Evolutionary conservation across 2,797 vertebrate species (phyloP).

Genomic region (Nyctibius grandis): DNA sequence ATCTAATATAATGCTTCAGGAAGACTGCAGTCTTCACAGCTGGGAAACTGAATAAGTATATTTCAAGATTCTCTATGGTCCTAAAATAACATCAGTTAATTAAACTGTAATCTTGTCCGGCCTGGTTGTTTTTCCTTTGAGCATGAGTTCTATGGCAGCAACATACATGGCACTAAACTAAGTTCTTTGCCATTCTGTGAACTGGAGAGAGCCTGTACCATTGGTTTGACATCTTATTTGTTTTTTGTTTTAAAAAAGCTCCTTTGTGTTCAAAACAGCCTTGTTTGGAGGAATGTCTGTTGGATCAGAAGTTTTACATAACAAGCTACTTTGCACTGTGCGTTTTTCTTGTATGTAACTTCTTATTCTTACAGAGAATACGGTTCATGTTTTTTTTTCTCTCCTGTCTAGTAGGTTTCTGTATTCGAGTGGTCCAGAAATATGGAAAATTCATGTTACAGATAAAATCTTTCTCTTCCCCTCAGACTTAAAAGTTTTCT

Average conservation of each 20-base stretch:
- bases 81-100: background rate
- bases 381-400: background rate
- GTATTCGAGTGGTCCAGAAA: background rate
- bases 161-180: background rate
- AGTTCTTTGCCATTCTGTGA: background rate
- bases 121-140: background rate
- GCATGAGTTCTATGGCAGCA: background rate
- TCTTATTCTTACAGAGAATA: background rate
- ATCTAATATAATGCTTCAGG: background rate
- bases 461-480: background rate
- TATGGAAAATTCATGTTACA: background rate
- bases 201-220: background rate
- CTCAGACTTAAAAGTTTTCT: background rate
- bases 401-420: background rate
- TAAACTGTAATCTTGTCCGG: background rate
- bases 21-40: background rate
- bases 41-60: background rate
- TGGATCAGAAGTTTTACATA: background rate
- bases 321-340: background rate
- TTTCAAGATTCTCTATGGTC: background rate
- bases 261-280: background rate
- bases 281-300: background rate
- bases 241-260: background rate
- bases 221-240: background rate
- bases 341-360: background rate